Conservation (phyloP, 53 echinoderm and acorn worm species). For the Apostichopus leukothele region DNA sequence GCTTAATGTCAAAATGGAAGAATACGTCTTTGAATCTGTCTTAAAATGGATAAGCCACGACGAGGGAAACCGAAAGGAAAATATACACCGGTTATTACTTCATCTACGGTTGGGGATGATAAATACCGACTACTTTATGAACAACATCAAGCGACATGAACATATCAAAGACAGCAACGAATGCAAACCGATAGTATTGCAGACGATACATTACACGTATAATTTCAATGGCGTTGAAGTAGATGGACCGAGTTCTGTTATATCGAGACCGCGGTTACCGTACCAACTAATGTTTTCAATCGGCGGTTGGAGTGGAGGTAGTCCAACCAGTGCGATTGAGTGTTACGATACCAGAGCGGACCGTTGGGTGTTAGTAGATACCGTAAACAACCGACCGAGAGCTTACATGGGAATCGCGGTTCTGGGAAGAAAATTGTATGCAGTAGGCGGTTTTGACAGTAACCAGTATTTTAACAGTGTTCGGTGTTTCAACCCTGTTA, state of each 20-base stretch:
- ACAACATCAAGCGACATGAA: conserved; percentile 88
- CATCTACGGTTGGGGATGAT: conserved; percentile 93
- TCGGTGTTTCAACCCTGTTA: conserved; percentile 84
- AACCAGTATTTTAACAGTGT: conserved; percentile 99
- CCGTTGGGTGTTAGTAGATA: conserved; percentile 90
- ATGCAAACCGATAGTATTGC: conserved; percentile 75
- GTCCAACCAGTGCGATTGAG: conserved; percentile 94
- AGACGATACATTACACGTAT: conserved; percentile 97
- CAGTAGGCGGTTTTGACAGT: conserved; percentile 97
- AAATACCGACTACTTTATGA: conserved; percentile 99
- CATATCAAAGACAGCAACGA: conserved; percentile 78
- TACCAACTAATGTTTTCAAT: conserved; percentile 86
- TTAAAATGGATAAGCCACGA: conserved; percentile 81
- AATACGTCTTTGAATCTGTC: conserved; percentile 92
- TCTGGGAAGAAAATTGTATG: conserved; percentile 67
- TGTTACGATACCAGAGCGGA: conserved; percentile 97
- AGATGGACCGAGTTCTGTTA: conserved; percentile 65
- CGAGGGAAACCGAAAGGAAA: conserved; percentile 57
- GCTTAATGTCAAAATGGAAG: conserved; percentile 98
- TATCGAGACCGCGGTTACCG: conserved; percentile 73
- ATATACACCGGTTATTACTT: conserved; percentile 70
- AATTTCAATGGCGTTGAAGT: conserved; percentile 73
- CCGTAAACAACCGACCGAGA: conserved; percentile 79
- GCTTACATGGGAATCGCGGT: conserved; percentile 99
- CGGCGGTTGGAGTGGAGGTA: conserved; percentile 99